Percentiles rank a stretch among this genome's conserved stretches.
phyloP scores from a whole-genome alignment of 2,113 vertebrate genomes.

The Mus pahari region DNA sequence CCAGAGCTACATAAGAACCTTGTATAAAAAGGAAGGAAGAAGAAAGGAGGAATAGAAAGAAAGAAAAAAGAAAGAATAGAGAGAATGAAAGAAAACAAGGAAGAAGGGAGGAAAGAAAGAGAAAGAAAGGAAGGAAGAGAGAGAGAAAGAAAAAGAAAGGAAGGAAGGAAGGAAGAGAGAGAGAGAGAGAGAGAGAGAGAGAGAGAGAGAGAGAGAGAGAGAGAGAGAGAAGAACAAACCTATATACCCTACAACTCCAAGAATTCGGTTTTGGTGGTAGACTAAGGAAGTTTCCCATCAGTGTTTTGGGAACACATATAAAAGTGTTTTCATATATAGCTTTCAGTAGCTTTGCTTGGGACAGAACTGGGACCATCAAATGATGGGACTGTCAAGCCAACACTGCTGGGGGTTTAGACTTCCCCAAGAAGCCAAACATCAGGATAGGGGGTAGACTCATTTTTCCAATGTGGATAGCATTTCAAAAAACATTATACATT shows the following conservation, averaged over 20 bases:
- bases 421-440: background rate
- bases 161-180: background rate
- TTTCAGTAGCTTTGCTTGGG: background rate
- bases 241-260: background rate
- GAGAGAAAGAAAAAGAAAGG: background rate
- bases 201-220: rapidly evolving
- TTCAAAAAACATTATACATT: background rate
- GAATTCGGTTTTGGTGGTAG: background rate
- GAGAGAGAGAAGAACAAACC: rapidly evolving
- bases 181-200: rapidly evolving
- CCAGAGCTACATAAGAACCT: background rate
- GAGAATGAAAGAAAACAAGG: background rate
- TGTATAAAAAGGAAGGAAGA: background rate
- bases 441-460: background rate
- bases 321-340: background rate
- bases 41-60: too few relatives aligned
- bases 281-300: background rate
- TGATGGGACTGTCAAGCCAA: background rate
- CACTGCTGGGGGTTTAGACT: background rate
- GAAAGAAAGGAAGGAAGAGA: background rate
- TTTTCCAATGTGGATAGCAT: background rate
- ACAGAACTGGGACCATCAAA: background rate
- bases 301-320: rapidly evolving
- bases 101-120: rapidly evolving
- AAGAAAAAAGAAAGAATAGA: too few relatives aligned